These are phyloP conservation scores for Lochmaea crataegi DNA, from an alignment of 2,888 invertebrate species.

Conservation along the genomic window DNA sequence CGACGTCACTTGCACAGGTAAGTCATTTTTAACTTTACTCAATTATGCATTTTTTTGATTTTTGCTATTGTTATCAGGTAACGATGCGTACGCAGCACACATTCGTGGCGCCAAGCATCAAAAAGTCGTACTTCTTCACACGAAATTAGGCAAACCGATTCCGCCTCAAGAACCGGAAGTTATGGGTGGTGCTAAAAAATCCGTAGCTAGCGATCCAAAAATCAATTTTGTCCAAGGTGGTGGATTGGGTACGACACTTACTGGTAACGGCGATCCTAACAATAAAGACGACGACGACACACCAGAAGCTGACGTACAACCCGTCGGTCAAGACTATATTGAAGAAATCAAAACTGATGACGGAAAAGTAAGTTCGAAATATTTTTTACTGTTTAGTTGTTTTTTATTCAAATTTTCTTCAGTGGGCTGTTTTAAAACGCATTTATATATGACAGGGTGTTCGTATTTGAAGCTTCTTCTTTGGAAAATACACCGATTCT, in stretches of 20 bases:
- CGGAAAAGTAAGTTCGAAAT: constrained; percentile 72
- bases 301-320: constrained; percentile 85
- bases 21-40: background rate
- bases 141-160: constrained; percentile 96
- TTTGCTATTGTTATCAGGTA: constrained; percentile 70
- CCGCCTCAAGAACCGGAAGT: constrained; percentile 96
- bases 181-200: constrained; percentile 69
- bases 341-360: constrained; percentile 96
- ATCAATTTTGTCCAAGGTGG: constrained; percentile 87
- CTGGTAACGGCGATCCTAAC: constrained; percentile 62
- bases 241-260: constrained; percentile 72
- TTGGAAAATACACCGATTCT: too few relatives aligned
- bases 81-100: constrained; percentile 98
- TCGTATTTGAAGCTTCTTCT: too few relatives aligned
- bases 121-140: constrained; percentile 96
- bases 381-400: background rate
- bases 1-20: constrained; percentile 95
- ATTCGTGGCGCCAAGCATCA: constrained; percentile 98
- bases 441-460: too few relatives aligned
- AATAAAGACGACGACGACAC: constrained; percentile 68
- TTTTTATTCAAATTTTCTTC: too few relatives aligned
- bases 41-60: background rate
- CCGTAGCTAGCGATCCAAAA: constrained; percentile 77
- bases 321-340: constrained; percentile 96
- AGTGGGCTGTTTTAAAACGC: too few relatives aligned